Conservation (phyloP, 2,888 invertebrate genomes). For the Julus scanicus region DNA sequence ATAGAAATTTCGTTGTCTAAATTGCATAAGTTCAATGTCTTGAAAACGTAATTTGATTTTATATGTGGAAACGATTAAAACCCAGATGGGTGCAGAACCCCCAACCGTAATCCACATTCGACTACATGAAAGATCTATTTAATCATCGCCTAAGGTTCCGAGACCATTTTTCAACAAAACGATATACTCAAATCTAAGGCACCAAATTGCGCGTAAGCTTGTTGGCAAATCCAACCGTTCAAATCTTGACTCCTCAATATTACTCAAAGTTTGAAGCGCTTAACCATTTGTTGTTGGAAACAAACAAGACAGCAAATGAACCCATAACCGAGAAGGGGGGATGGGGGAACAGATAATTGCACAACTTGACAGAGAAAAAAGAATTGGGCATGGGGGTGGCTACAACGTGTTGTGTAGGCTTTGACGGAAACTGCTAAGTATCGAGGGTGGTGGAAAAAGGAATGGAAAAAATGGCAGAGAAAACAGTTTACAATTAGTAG, state of each 20-base stretch:
- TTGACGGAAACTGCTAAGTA: slow-evolving; percentile 36
- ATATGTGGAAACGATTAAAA: not conserved
- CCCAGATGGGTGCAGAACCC: not conserved
- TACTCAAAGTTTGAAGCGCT: slow-evolving; percentile 17
- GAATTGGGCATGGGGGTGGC: not conserved
- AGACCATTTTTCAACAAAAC: not conserved
- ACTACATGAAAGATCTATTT: not conserved
- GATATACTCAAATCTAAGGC: slow-evolving; percentile 19
- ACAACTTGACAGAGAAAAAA: slow-evolving; percentile 34
- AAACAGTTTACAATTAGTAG: slow-evolving; percentile 22
- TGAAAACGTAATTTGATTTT: not conserved
- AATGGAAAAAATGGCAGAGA: slow-evolving; percentile 38
- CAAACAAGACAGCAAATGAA: slow-evolving; percentile 31
- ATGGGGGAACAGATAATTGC: slow-evolving; percentile 31
- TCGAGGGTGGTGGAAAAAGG: slow-evolving; percentile 2
- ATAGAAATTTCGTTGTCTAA: not conserved
- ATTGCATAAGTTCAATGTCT: not conserved
- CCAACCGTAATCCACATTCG: not conserved
- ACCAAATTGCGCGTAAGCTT: not conserved
- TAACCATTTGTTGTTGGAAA: slow-evolving; percentile 39
- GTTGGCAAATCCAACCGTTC: not conserved
- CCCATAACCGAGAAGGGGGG: slow-evolving; percentile 22
- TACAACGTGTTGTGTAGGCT: slow-evolving; percentile 39
- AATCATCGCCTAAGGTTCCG: not conserved
- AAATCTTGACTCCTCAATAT: not conserved